These are phyloP conservation scores for Alviniconcha marisindica DNA, from an alignment of 1,140 invertebrate species.

Conservation along the genomic window DNA sequence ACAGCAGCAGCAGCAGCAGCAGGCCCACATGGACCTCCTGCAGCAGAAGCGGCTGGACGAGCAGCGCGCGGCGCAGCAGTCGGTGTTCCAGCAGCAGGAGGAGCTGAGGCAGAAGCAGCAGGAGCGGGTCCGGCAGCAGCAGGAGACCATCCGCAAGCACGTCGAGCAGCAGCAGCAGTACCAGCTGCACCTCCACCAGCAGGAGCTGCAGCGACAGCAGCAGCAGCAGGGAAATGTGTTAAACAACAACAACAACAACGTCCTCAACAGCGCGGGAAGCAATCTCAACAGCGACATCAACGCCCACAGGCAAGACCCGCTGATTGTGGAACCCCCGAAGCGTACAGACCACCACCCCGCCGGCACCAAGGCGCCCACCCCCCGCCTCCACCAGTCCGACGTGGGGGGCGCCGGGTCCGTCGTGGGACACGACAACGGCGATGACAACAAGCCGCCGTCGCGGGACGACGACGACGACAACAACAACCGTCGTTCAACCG, in stretches of 20 bases:
- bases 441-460: neutral
- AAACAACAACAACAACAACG: neutral
- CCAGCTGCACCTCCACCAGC: neutral
- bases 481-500: neutral
- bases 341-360: neutral
- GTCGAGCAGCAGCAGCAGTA: slow-evolving; percentile 23
- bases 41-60: neutral
- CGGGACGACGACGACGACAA: neutral
- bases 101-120: slow-evolving; percentile 13
- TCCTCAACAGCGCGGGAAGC: slow-evolving; percentile 2
- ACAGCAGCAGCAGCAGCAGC: neutral
- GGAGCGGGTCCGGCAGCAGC: neutral
- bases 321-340: neutral
- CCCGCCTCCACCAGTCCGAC: neutral
- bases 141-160: slow-evolving; percentile 20
- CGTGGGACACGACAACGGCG: neutral
- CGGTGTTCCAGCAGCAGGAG: slow-evolving; percentile 8
- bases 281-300: slow-evolving; percentile 18
- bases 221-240: slow-evolving; percentile 1
- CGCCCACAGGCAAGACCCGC: slow-evolving; percentile 9
- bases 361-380: neutral
- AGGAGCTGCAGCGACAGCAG: slow-evolving; percentile 7
- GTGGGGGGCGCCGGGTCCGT: neutral
- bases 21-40: neutral
- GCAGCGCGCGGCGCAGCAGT: neutral